These are phyloP conservation scores for Gadopsis marmoratus DNA, from an alignment of 2,797 vertebrate species.

Conservation along the genomic window DNA sequence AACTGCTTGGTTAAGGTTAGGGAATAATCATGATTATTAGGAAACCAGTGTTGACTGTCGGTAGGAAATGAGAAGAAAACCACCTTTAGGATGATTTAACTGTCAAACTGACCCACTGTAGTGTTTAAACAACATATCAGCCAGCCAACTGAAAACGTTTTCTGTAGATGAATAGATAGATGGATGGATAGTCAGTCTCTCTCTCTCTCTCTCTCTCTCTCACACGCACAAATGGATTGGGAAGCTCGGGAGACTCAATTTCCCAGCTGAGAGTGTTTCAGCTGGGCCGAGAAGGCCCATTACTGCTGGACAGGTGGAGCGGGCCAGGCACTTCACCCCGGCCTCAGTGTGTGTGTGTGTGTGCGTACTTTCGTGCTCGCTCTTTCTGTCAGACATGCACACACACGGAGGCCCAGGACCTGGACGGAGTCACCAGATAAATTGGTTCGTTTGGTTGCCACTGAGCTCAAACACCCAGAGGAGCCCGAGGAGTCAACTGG, in stretches of 20 bases:
- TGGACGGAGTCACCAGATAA: conserved; percentile 43
- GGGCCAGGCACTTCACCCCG: conserved; percentile 31
- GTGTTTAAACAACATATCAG: background rate
- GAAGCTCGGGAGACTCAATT: conserved; percentile 64
- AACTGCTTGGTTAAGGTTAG: too few relatives aligned
- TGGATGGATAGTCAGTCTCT: background rate
- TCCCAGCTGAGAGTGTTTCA: conserved; percentile 66
- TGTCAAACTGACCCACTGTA: conserved; percentile 2
- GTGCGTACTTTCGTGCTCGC: conserved; percentile 61
- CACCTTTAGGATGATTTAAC: background rate
- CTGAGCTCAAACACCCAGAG: conserved; percentile 59
- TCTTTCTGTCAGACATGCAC: conserved; percentile 25
- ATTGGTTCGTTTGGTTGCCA: conserved; percentile 69
- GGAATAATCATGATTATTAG: background rate
- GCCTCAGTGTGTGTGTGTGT: conserved; percentile 5
- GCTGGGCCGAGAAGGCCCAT: conserved; percentile 61
- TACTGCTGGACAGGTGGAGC: conserved; percentile 49
- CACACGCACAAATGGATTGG: conserved; percentile 34
- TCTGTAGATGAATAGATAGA: background rate
- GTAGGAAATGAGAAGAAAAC: background rate
- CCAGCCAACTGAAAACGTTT: background rate
- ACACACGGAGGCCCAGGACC: conserved; percentile 1
- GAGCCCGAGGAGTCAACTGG: conserved; percentile 40
- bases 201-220: background rate
- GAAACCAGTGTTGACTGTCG: background rate